phyloP scores from a whole-genome alignment of 2,797 vertebrate species.

The Spinus olivaceus region DNA sequence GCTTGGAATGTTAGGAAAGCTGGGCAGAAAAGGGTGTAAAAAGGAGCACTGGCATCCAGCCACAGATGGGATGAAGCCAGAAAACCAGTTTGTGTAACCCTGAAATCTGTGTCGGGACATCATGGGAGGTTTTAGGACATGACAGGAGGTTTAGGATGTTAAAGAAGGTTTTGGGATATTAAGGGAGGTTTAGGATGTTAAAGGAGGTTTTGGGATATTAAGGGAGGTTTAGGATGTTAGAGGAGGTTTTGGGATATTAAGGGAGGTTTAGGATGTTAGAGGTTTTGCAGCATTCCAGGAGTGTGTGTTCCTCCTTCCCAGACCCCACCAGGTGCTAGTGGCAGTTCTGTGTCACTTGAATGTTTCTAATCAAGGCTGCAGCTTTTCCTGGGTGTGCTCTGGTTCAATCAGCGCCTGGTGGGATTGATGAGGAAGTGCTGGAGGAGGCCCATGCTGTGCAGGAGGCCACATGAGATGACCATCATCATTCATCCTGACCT shows the following conservation, averaged over 20 bases:
- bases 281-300: not conserved
- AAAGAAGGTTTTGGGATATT: fast-evolving
- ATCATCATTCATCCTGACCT: slow-evolving; percentile 29
- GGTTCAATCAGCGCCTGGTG: not conserved
- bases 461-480: not conserved
- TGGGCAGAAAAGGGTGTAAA: not conserved
- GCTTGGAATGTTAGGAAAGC: not conserved
- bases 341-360: not conserved
- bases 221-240: no score
- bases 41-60: not conserved
- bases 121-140: not conserved
- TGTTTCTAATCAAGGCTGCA: not conserved
- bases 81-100: not conserved
- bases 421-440: not conserved
- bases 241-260: no score
- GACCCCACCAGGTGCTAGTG: not conserved
- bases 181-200: not conserved
- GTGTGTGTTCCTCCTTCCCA: not conserved
- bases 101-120: not conserved
- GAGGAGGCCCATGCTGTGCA: not conserved
- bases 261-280: no score
- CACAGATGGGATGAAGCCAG: not conserved
- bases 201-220: not conserved
- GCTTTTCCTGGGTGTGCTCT: not conserved
- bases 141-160: not conserved